A percentile compares a stretch with the other conserved stretches of the same genome.
Conservation (phyloP, 2,113 vertebrate genomes). For the Labeo catla region DNA sequence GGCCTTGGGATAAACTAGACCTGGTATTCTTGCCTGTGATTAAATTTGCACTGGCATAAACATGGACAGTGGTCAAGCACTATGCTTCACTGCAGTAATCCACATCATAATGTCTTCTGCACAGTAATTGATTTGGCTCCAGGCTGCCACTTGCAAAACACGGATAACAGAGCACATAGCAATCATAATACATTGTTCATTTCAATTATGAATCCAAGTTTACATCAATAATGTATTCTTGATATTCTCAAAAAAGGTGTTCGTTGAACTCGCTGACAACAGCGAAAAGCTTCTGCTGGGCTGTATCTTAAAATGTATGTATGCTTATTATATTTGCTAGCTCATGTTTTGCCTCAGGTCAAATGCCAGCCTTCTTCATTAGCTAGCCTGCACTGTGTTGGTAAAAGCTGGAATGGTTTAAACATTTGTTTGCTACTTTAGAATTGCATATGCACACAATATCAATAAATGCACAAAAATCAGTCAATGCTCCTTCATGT, state of each 20-base stretch:
- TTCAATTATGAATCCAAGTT: conserved; percentile 57
- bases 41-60: conserved; percentile 7
- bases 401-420: not conserved
- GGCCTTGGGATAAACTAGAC: not conserved
- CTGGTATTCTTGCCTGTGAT: not conserved
- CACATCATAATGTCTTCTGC: conserved; percentile 14
- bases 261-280: conserved; percentile 52
- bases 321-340: conserved; percentile 35
- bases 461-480: not conserved
- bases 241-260: conserved; percentile 28
- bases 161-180: conserved; percentile 25
- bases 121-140: not conserved
- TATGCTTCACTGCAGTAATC: conserved; percentile 7
- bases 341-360: conserved; percentile 32
- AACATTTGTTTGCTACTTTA: not conserved
- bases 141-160: conserved; percentile 22
- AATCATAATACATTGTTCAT: conserved; percentile 51
- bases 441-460: not conserved
- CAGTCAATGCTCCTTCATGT: not conserved
- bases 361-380: conserved; percentile 19
- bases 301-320: conserved; percentile 25
- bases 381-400: not conserved
- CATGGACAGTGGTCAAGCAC: conserved; percentile 18
- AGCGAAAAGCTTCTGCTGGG: conserved; percentile 35
- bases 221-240: conserved; percentile 57